Evolutionary conservation across 2,797 vertebrate genomes (phyloP).

Genomic region (Paedocypris micromegethes): DNA sequence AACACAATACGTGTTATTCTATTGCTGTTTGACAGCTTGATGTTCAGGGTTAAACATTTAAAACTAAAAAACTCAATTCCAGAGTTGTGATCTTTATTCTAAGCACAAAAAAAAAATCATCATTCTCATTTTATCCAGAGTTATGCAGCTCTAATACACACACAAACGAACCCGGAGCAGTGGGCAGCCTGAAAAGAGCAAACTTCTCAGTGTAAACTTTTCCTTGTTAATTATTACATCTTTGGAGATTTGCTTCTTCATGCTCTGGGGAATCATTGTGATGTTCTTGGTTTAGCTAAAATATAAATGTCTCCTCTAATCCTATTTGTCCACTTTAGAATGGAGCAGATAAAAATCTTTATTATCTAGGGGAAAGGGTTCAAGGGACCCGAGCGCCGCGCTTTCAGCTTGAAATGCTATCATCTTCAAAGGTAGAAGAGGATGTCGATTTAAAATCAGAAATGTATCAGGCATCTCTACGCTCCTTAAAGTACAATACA

Average conservation of each 20-base stretch:
- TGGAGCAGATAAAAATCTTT: constrained; percentile 67
- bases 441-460: constrained; percentile 78
- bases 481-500: constrained; percentile 89
- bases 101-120: no score
- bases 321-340: constrained; percentile 75
- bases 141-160: constrained; percentile 79
- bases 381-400: constrained; percentile 65
- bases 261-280: constrained; percentile 62
- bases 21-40: no score
- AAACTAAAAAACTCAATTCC: no score
- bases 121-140: constrained; percentile 66
- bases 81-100: no score
- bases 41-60: no score
- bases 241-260: constrained; percentile 41
- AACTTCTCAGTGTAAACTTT: constrained; percentile 26
- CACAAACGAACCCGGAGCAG: no score
- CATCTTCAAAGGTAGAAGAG: constrained; percentile 78
- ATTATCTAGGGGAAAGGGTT: constrained; percentile 65
- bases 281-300: constrained; percentile 61
- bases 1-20: no score
- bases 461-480: constrained; percentile 87
- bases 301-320: constrained; percentile 67
- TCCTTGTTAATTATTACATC: constrained; percentile 42
- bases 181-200: constrained; percentile 17
- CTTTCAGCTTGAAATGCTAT: constrained; percentile 64